These are phyloP conservation scores for Biston betularia DNA, from an alignment of 2,888 invertebrate species.

Conservation along the genomic window DNA sequence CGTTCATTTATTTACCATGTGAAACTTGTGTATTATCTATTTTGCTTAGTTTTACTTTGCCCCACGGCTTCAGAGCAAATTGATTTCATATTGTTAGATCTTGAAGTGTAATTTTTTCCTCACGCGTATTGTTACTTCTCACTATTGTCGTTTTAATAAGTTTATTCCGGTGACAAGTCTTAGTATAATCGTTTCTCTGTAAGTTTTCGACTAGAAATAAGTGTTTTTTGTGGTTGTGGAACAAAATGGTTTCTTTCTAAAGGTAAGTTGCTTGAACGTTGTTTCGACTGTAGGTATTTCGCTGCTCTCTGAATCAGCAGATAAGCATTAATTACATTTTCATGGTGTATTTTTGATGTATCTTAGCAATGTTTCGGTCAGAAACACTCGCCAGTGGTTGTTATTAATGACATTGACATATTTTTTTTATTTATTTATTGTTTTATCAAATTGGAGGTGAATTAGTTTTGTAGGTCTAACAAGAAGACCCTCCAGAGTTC, in stretches of 20 bases:
- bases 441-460: slow-evolving; percentile 4
- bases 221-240: slow-evolving; percentile 44
- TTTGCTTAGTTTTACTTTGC: slow-evolving; percentile 64
- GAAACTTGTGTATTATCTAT: slow-evolving; percentile 69
- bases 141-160: slow-evolving; percentile 53
- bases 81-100: slow-evolving; percentile 46
- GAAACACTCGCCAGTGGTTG: not conserved
- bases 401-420: slow-evolving; percentile 24
- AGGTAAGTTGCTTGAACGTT: slow-evolving; percentile 45
- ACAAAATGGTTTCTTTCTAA: slow-evolving; percentile 49
- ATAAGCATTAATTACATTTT: slow-evolving; percentile 45
- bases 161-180: slow-evolving; percentile 51
- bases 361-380: slow-evolving; percentile 25
- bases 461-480: slow-evolving; percentile 1
- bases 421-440: slow-evolving; percentile 17
- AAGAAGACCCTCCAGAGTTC: not conserved
- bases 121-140: slow-evolving; percentile 47
- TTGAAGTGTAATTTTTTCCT: slow-evolving; percentile 41
- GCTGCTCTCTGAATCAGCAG: slow-evolving; percentile 40
- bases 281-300: slow-evolving; percentile 39
- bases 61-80: slow-evolving; percentile 46
- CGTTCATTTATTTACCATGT: slow-evolving; percentile 66
- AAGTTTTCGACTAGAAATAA: slow-evolving; percentile 55
- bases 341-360: slow-evolving; percentile 32
- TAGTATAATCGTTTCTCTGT: slow-evolving; percentile 61